Evolutionary conservation across 2,113 vertebrate species (phyloP).

Genomic region (Brienomyrus brachyistius): DNA sequence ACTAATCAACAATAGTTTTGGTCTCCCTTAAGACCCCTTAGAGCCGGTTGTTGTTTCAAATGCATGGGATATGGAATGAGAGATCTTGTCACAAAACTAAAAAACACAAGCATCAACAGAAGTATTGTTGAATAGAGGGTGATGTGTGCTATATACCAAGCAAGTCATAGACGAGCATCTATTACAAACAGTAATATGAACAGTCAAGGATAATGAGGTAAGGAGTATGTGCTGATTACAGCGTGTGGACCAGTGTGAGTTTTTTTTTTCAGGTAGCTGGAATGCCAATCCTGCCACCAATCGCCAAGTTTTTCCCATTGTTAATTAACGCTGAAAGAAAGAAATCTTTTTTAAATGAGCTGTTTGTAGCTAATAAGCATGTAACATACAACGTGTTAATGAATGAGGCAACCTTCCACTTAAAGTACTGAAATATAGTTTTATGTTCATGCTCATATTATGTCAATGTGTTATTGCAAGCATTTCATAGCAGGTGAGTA

Average conservation of each 20-base stretch:
- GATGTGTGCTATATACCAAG: neutral
- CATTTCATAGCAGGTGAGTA: neutral
- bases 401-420: neutral
- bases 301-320: too few relatives aligned
- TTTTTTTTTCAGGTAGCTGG: too few relatives aligned
- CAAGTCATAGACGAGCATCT: neutral
- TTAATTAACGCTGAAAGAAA: too few relatives aligned
- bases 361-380: neutral
- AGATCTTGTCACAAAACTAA: neutral
- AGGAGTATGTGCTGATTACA: neutral
- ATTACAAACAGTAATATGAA: neutral
- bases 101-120: neutral
- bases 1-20: too few relatives aligned
- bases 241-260: too few relatives aligned
- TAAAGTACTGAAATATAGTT: neutral
- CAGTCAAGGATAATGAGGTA: too few relatives aligned
- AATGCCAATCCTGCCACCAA: too few relatives aligned
- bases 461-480: neutral
- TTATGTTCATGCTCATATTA: neutral
- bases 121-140: neutral
- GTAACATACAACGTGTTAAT: neutral
- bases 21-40: neutral
- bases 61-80: neutral
- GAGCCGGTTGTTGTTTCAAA: neutral
- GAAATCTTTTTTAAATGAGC: neutral